Conservation (phyloP, 2,888 invertebrate species). For the Sarcophaga rosellei region DNA sequence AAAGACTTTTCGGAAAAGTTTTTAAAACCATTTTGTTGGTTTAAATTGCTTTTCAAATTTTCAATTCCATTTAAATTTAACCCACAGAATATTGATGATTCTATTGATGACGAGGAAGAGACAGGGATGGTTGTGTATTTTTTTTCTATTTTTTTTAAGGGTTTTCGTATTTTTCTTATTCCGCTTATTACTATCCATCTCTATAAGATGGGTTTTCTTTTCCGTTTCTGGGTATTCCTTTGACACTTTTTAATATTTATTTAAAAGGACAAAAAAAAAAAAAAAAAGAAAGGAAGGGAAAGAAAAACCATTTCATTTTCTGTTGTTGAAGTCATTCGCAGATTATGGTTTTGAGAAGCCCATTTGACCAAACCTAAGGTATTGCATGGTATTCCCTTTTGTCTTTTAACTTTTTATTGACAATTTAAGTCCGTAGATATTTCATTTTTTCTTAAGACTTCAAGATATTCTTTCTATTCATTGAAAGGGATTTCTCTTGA, state of each 20-base stretch:
- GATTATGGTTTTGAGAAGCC: neutral
- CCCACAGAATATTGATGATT: neutral
- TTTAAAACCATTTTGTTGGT: constrained; percentile 18
- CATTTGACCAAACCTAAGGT: neutral
- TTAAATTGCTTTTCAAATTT: constrained; percentile 62
- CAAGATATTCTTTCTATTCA: neutral
- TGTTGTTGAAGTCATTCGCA: neutral
- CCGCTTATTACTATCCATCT: constrained; percentile 5
- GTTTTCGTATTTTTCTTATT: constrained; percentile 22
- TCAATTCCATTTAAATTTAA: constrained; percentile 27
- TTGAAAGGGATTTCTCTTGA: neutral
- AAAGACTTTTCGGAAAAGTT: neutral
- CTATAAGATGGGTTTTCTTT: too few relatives aligned
- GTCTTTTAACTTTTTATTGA: constrained; percentile 31
- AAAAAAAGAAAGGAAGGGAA: neutral
- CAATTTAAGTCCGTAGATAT: constrained; percentile 31
- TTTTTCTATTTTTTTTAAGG: neutral
- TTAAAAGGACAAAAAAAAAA: neutral
- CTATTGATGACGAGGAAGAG: constrained; percentile 2
- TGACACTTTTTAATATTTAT: constrained; percentile 63
- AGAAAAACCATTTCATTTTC: constrained; percentile 36
- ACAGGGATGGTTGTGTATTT: constrained; percentile 35
- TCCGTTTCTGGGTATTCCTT: constrained; percentile 40
- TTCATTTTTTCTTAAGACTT: constrained; percentile 27
- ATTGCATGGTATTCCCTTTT: neutral